A percentile compares a stretch with the other conserved stretches of the same genome.
Conservation (phyloP, 2,888 invertebrate species). For the Amiota communis region DNA sequence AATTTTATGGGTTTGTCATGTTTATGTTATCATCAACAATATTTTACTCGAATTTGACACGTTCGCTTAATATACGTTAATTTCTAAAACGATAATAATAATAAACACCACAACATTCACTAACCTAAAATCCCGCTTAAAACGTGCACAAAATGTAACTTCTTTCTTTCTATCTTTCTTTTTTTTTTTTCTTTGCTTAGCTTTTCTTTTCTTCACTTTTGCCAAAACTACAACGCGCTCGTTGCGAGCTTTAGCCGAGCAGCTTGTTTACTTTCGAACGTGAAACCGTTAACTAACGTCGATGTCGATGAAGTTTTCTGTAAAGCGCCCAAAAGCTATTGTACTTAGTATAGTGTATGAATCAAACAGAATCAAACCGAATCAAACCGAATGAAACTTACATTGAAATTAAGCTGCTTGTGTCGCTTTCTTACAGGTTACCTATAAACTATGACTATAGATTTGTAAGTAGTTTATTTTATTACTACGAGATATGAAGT, state of each 20-base stretch:
- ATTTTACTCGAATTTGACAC: neutral
- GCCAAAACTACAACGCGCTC: neutral
- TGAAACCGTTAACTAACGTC: neutral
- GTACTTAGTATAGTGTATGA: no score
- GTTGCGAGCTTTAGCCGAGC: neutral
- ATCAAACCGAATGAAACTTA: no score
- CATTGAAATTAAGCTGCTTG: no score
- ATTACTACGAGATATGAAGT: no score
- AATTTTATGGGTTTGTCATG: no score
- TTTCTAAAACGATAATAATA: conserved; percentile 32
- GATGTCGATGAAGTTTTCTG: no score
- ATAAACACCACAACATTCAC: conserved; percentile 49
- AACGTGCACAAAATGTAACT: conserved; percentile 32
- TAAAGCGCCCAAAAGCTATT: no score
- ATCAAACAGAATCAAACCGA: no score
- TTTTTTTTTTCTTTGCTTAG: neutral
- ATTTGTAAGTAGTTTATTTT: no score
- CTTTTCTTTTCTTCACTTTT: neutral
- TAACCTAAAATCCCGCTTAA: conserved; percentile 52
- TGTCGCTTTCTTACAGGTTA: no score
- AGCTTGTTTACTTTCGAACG: neutral
- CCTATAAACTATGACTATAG: no score
- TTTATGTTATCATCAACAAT: neutral
- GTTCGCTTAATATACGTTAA: conserved; percentile 16
- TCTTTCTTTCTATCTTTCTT: neutral